Conservation (phyloP, 2,797 vertebrate species). For the Urosaurus nigricauda region DNA sequence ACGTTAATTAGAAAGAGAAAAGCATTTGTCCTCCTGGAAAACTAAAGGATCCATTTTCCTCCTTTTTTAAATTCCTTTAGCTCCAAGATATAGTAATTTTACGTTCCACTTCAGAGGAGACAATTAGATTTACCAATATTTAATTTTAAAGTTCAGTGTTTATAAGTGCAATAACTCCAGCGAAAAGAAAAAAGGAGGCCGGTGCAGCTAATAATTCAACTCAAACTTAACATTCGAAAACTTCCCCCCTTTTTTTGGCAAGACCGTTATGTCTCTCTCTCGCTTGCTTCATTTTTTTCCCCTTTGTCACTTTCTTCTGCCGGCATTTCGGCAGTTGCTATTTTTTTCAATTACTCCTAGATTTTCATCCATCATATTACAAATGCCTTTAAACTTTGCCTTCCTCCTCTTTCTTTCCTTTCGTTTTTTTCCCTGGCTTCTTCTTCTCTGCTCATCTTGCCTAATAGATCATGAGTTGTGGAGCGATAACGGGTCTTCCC, state of each 20-base stretch:
- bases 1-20: neutral
- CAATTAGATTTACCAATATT: conserved; percentile 77
- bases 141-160: conserved; percentile 71
- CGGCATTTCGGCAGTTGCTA: neutral
- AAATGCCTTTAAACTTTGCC: conserved; percentile 38
- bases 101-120: conserved; percentile 67
- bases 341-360: conserved; percentile 31
- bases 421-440: accelerated
- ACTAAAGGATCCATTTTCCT: neutral
- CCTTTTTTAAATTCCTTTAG: conserved; percentile 28
- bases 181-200: conserved; percentile 26
- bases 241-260: conserved; percentile 23
- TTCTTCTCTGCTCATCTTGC: neutral
- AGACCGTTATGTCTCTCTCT: conserved; percentile 18
- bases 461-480: conserved; percentile 25
- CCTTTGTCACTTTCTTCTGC: conserved; percentile 57
- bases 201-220: conserved; percentile 64
- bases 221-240: conserved; percentile 63
- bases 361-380: conserved; percentile 42
- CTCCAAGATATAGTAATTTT: conserved; percentile 63
- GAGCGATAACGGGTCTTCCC: neutral
- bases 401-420: neutral
- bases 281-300: conserved; percentile 27
- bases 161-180: conserved; percentile 66
- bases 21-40: neutral